Evolutionary conservation across 2,113 vertebrate genomes (phyloP), one percentile per base, ranked within the genome.

Genomic region (Anolis carolinensis): DNA sequence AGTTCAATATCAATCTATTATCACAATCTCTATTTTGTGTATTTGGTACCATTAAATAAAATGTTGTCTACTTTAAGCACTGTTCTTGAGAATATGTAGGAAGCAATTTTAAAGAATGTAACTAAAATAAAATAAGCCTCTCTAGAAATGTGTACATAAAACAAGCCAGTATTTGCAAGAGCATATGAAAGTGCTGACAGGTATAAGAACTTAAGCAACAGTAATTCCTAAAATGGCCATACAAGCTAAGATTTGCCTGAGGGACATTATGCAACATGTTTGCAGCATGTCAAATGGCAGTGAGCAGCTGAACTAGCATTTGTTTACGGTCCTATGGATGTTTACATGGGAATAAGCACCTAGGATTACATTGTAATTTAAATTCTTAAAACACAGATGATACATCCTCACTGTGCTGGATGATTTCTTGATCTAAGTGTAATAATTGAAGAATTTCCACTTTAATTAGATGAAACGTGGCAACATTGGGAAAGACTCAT

Each of bases 21-120:
- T 36, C 36, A 77, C 16, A 79, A 65, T 48, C 14, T 65, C 39
- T 52, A 27, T 76, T 75, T 81, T 81, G 34, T 75, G 59, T 67
- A 13, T 65, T 59, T 48, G 11, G 11, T 81, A 65, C 67, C 67
- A 25, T 52, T 20, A 67, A 86, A 86, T 63, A 73, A 85, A 79
- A n/a, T 10, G 34, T 62, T 62, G 81, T 34, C 27, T 65, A 13
- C 7, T 76, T 21, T 65, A 75, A 7, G 8, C 14, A 5, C 3
- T 81, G 34, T 18, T 48, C 44, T 84, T 59, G 16, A 48, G 39
- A 84, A n/a, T 8, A 75, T 25, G 13, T 21, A 23, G 36, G 52
- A 62, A 34, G 68, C 32, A 36, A 2, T 48, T 44, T 63, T 10
- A 27, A 79, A 34, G 59, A 79, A 79, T 36, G 52, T 10, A 71